These are phyloP conservation scores for Leucozona laternaria DNA, from an alignment of 2,888 invertebrate genomes.

Conservation along the genomic window DNA sequence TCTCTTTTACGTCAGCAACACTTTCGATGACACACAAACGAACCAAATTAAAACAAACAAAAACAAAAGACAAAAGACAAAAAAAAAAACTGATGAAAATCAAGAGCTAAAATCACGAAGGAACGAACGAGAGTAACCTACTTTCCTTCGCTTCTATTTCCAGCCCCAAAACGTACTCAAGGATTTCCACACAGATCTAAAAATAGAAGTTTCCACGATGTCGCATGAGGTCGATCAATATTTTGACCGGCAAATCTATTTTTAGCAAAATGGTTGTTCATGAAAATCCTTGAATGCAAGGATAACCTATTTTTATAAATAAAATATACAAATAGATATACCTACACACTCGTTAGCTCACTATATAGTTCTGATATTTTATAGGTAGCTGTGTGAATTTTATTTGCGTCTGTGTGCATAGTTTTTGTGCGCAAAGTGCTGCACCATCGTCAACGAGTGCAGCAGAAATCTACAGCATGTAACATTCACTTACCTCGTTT, in stretches of 20 bases:
- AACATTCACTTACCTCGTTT: slow-evolving; percentile 63
- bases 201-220: slow-evolving; percentile 76
- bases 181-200: slow-evolving; percentile 64
- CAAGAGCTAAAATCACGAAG: slow-evolving; percentile 56
- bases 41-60: slow-evolving; percentile 26
- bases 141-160: slow-evolving; percentile 57
- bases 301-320: slow-evolving; percentile 59
- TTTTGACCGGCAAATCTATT: slow-evolving; percentile 77
- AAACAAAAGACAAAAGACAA: slow-evolving; percentile 37
- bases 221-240: slow-evolving; percentile 78
- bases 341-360: neutral
- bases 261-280: slow-evolving; percentile 76
- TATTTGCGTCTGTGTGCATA: slow-evolving; percentile 19
- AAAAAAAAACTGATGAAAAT: slow-evolving; percentile 45
- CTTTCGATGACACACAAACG: slow-evolving; percentile 53
- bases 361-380: slow-evolving; percentile 4
- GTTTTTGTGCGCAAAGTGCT: slow-evolving; percentile 56
- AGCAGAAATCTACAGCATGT: slow-evolving; percentile 59
- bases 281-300: slow-evolving; percentile 74
- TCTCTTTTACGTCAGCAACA: slow-evolving; percentile 57
- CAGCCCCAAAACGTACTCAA: slow-evolving; percentile 62
- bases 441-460: slow-evolving; percentile 46
- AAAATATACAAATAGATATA: slow-evolving; percentile 4
- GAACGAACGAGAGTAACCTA: slow-evolving; percentile 74
- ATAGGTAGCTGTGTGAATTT: slow-evolving; percentile 4